Evolutionary conservation across 2,113 vertebrate species (phyloP).

Genomic region (Tauraco erythrolophus): DNA sequence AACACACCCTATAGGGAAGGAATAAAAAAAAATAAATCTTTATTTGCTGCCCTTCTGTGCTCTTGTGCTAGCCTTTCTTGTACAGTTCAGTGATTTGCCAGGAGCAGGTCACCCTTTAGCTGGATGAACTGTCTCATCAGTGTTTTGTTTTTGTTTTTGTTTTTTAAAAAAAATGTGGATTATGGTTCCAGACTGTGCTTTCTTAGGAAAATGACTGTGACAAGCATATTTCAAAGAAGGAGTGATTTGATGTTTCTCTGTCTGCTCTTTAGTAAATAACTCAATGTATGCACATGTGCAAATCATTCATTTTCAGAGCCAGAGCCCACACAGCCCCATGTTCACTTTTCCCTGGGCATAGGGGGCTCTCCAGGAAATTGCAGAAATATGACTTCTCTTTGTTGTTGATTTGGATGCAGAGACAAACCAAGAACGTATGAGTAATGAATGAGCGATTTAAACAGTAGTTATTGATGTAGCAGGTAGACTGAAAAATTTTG

Average conservation of each 20-base stretch:
- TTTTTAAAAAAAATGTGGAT: background rate
- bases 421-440: background rate
- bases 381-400: background rate
- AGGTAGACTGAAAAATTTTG: background rate
- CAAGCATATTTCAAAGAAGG: background rate
- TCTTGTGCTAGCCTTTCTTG: background rate
- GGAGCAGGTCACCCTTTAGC: background rate
- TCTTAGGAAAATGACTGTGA: background rate
- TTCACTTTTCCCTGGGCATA: background rate
- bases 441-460: background rate
- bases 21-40: background rate
- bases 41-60: background rate
- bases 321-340: background rate
- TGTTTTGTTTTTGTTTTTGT: background rate
- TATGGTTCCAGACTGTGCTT: background rate
- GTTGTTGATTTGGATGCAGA: background rate
- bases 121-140: background rate
- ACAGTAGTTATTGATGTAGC: background rate
- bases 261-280: background rate
- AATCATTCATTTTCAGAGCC: background rate
- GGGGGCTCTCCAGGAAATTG: background rate
- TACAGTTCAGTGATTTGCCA: background rate
- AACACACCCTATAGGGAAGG: background rate
- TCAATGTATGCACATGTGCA: accelerated
- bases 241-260: background rate